Evolutionary conservation across 2,888 invertebrate species (phyloP).

Genomic region (Platycheirus albimanus): DNA sequence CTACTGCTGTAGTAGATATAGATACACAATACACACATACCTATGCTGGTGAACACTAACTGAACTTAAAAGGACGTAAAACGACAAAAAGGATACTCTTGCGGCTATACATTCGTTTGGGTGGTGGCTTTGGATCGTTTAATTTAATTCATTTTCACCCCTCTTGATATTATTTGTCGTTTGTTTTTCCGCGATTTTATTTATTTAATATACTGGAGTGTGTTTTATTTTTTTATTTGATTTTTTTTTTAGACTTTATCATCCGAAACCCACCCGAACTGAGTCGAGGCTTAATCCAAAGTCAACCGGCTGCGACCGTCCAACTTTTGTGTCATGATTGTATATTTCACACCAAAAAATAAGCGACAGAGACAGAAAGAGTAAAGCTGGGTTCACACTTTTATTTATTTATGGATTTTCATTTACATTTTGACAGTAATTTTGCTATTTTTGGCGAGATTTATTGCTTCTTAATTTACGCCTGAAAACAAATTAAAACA

Average conservation of each 20-base stretch:
- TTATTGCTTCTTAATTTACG: slow-evolving; percentile 30
- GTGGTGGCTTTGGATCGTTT: slow-evolving; percentile 69
- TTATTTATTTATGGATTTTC: slow-evolving; percentile 60
- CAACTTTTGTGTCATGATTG: slow-evolving; percentile 71
- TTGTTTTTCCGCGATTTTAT: slow-evolving; percentile 71
- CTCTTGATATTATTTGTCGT: slow-evolving; percentile 64
- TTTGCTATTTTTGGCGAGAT: neutral
- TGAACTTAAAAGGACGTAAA: slow-evolving; percentile 11
- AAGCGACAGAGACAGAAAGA: slow-evolving; percentile 19
- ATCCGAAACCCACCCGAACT: slow-evolving; percentile 7
- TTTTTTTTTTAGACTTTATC: neutral
- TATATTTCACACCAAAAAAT: slow-evolving; percentile 60
- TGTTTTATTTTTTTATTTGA: neutral
- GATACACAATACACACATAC: too few relatives aligned
- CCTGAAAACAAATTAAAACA: neutral
- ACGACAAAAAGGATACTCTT: slow-evolving; percentile 30
- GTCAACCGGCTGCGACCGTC: slow-evolving; percentile 43
- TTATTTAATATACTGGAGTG: slow-evolving; percentile 60
- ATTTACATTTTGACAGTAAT: slow-evolving; percentile 29
- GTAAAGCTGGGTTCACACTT: slow-evolving; percentile 32
- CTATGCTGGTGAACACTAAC: slow-evolving; percentile 26
- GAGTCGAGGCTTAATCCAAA: slow-evolving; percentile 15
- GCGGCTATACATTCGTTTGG: slow-evolving; percentile 40
- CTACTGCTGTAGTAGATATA: too few relatives aligned
- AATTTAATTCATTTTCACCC: slow-evolving; percentile 74